phyloP scores from a whole-genome alignment of 2,888 invertebrate genomes.

The Mimas tiliae region DNA sequence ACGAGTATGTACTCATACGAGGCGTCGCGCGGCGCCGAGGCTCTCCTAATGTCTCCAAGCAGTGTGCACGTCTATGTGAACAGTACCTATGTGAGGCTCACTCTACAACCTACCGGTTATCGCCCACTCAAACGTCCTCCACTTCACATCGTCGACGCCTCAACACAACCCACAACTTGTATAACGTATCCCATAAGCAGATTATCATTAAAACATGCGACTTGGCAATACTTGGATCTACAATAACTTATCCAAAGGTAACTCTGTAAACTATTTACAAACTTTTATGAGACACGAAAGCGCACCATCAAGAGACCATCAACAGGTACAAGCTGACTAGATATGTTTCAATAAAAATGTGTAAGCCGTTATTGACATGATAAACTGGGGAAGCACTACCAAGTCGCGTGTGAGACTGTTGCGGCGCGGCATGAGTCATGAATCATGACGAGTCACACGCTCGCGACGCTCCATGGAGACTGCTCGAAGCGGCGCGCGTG shows the following conservation, averaged over 20 bases:
- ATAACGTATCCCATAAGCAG: neutral
- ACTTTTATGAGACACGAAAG: neutral
- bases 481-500: neutral
- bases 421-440: neutral
- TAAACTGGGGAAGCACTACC: too few species aligned
- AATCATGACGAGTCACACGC: too few species aligned
- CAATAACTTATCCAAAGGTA: too few species aligned
- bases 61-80: slow-evolving; percentile 24
- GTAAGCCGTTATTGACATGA: neutral
- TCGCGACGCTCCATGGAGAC: neutral
- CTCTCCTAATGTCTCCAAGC: slow-evolving; percentile 31
- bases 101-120: slow-evolving; percentile 58
- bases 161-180: too few species aligned
- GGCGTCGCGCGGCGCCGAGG: neutral
- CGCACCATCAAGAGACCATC: neutral
- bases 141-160: neutral
- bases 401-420: neutral
- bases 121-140: neutral
- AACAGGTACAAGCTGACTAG: neutral
- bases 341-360: neutral
- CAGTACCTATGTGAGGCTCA: slow-evolving; percentile 44
- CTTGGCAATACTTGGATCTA: neutral
- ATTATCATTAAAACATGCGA: neutral
- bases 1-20: neutral
- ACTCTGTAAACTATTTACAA: slow-evolving; percentile 1